These are phyloP conservation scores for Dicrurus megarhynchus DNA, from an alignment of 2,113 vertebrate species.

Conservation along the genomic window DNA sequence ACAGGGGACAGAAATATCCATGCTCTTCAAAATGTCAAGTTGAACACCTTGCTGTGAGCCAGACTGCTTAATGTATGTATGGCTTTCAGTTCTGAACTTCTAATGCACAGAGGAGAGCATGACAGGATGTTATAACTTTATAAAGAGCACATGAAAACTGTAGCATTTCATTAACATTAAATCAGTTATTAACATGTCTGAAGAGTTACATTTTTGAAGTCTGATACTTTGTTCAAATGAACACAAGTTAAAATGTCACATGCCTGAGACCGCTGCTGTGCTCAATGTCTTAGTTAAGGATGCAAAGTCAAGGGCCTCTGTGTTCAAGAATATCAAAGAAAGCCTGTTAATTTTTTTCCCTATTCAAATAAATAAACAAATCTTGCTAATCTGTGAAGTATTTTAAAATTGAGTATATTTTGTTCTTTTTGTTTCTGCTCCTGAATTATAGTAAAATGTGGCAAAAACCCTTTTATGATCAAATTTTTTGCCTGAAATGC, in stretches of 20 bases:
- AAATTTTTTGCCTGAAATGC: background rate
- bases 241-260: constrained; percentile 58
- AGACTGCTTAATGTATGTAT: constrained; percentile 67
- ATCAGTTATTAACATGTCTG: constrained; percentile 64
- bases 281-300: constrained; percentile 37
- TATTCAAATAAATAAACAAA: background rate
- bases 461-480: background rate
- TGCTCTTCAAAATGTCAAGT: constrained; percentile 75
- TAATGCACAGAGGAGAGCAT: constrained; percentile 66
- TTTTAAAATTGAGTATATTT: background rate
- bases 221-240: constrained; percentile 43
- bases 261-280: background rate
- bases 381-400: background rate
- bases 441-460: background rate
- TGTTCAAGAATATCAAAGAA: constrained; percentile 3
- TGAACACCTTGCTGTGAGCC: constrained; percentile 74
- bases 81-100: constrained; percentile 70
- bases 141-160: constrained; percentile 48
- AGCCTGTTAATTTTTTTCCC: background rate
- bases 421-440: background rate
- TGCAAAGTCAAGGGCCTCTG: background rate
- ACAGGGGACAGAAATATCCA: constrained; percentile 48
- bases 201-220: constrained; percentile 47
- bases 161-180: constrained; percentile 70
- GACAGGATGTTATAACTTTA: constrained; percentile 65